phyloP scores from a whole-genome alignment of 2,888 invertebrate genomes.

The Melieria omissa region DNA sequence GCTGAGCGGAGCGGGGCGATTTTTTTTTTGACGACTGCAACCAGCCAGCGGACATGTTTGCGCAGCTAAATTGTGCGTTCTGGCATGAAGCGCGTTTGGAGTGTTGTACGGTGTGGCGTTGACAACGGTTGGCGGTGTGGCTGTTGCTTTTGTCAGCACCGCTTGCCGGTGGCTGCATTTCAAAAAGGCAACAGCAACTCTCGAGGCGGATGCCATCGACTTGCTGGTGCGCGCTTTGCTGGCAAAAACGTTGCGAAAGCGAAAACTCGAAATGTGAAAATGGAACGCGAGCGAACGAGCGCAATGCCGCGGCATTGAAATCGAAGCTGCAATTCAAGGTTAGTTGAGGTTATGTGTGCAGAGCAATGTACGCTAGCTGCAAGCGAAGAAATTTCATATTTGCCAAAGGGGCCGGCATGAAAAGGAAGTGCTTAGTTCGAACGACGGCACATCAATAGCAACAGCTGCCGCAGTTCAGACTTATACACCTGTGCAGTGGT shows the following conservation, averaged over 20 bases:
- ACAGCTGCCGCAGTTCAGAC: too few species aligned
- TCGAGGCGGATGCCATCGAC: not conserved
- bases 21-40: too few species aligned
- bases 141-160: slow-evolving; percentile 19
- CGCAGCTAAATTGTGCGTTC: slow-evolving; percentile 32
- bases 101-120: too few species aligned
- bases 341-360: not conserved
- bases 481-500: too few species aligned
- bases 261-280: slow-evolving; percentile 15
- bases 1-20: not conserved
- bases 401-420: too few species aligned
- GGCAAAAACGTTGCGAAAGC: not conserved
- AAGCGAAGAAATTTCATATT: too few species aligned
- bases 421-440: too few species aligned
- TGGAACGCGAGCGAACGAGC: slow-evolving; percentile 7
- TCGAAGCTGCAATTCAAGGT: slow-evolving; percentile 25
- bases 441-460: too few species aligned
- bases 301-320: slow-evolving; percentile 28
- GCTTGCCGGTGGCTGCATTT: slow-evolving; percentile 21
- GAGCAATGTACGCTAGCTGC: too few species aligned
- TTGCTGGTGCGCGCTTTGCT: not conserved
- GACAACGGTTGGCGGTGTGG: too few species aligned
- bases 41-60: slow-evolving; percentile 7
- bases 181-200: not conserved
- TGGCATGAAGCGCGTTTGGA: slow-evolving; percentile 33